Evolutionary conservation across 2,888 invertebrate species (phyloP), one percentile per base, ranked within the genome.

Genomic region (Lottia scabra): DNA sequence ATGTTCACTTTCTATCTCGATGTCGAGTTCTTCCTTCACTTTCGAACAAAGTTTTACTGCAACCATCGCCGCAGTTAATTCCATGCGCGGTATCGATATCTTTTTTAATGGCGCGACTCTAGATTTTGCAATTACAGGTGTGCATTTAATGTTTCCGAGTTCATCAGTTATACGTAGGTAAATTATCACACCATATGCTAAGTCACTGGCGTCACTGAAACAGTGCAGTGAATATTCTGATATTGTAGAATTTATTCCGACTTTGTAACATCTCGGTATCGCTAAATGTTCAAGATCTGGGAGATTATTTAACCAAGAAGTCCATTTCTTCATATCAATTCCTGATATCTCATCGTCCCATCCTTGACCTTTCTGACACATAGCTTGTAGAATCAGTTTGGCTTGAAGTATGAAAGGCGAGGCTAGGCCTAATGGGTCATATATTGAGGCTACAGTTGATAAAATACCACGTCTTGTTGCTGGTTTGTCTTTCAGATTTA

Each of bases 401-500:
- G 67, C 67, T 56, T 26, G 27, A 16, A 70, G 48, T 13, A 70
- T 65, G 45, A 30, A 65, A 10, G 70, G 65, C 26, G 63, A 63
- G 13, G 46, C 65, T 27, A 70, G 56, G 2, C 70, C 70, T 45
- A 70, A 13, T 10, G 70, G 70, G 38, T 70, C 64, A 46, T 16
- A 70, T 19, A 16, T 38, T 38, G 67, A 38, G 16, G 38, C 38
- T 10, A 67, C 27, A 67, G n/a, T 67, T 2, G 30, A 30, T 6
- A 30, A 30, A 30, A 30, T 30, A 30, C 30, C 30, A 6, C 30
- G 30, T 30, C 30, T 30, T 30, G 30, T 30, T 30, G 30, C 30
- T 30, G 30, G 68, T 27, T 65, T 64, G 16, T 74, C 56, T 27
- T 71, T 63, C 0, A 64, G 23, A 1, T 62, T 16, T 30, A 67